phyloP scores from a whole-genome alignment of 2,888 invertebrate genomes.

The Idaea aversata region DNA sequence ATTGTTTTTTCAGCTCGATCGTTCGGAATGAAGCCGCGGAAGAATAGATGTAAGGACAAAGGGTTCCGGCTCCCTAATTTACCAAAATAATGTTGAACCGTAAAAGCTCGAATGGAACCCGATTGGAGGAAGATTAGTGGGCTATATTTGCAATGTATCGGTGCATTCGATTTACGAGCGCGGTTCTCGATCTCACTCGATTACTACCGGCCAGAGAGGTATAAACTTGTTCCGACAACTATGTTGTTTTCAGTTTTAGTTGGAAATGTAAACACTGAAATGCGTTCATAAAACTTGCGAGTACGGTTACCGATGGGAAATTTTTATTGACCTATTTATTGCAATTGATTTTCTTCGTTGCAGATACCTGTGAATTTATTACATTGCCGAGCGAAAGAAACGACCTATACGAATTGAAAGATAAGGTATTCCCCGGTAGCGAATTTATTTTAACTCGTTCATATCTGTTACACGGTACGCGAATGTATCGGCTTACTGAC shows the following conservation, averaged over 20 bases:
- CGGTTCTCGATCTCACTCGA: slow-evolving; percentile 41
- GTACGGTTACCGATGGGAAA: slow-evolving; percentile 25
- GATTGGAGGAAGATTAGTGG: slow-evolving; percentile 32
- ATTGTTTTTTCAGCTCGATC: slow-evolving; percentile 34
- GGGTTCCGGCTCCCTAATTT: slow-evolving; percentile 28
- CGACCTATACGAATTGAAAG: slow-evolving; percentile 13
- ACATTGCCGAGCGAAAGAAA: slow-evolving; percentile 10
- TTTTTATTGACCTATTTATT: slow-evolving; percentile 33
- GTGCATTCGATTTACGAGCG: slow-evolving; percentile 40
- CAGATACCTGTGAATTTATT: slow-evolving; percentile 16
- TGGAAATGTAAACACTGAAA: slow-evolving; percentile 38
- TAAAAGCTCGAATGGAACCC: slow-evolving; percentile 27
- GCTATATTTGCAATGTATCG: slow-evolving; percentile 32
- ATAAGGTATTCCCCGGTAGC: slow-evolving; percentile 1
- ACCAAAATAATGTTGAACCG: slow-evolving; percentile 31
- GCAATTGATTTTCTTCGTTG: slow-evolving; percentile 29
- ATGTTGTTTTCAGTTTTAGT: slow-evolving; percentile 43
- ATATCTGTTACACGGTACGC: slow-evolving; percentile 12
- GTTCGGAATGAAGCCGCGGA: slow-evolving; percentile 26
- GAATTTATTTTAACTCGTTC: slow-evolving; percentile 3
- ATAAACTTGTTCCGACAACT: slow-evolving; percentile 49
- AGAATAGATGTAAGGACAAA: slow-evolving; percentile 31
- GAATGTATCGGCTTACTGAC: slow-evolving; percentile 15
- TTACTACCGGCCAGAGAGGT: slow-evolving; percentile 39
- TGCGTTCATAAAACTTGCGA: slow-evolving; percentile 35